These are phyloP conservation scores for Allobates femoralis DNA, from an alignment of 2,797 vertebrate genomes.

Conservation along the genomic window DNA sequence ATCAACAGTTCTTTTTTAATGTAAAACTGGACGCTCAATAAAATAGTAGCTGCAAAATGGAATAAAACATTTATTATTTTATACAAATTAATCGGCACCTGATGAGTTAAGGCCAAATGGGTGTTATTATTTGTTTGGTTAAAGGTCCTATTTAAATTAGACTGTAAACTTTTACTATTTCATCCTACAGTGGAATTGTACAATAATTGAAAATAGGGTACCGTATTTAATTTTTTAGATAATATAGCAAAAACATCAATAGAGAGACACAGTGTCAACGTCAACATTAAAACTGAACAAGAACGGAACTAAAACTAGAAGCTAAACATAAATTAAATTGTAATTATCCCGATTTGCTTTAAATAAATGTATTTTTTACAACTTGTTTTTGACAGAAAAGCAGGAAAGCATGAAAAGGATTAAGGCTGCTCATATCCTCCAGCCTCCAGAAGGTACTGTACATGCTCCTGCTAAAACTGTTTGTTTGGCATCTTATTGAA, in stretches of 20 bases:
- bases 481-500: slow-evolving; percentile 30
- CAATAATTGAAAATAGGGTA: not conserved
- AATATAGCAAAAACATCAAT: not conserved
- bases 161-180: not conserved
- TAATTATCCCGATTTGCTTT: slow-evolving; percentile 22
- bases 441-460: slow-evolving; percentile 25
- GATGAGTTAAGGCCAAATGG: too few species aligned
- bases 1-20: too few species aligned
- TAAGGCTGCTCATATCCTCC: not conserved
- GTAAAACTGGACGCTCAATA: too few species aligned
- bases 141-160: too few species aligned
- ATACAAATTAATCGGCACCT: too few species aligned
- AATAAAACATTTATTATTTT: too few species aligned
- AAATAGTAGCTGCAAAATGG: too few species aligned
- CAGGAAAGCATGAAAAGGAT: slow-evolving; percentile 21
- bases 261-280: not conserved
- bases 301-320: not conserved
- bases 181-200: too few species aligned
- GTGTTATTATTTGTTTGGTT: too few species aligned
- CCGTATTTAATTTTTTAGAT: not conserved
- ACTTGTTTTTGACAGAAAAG: slow-evolving; percentile 29
- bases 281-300: not conserved
- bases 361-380: slow-evolving; percentile 20
- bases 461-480: slow-evolving; percentile 22
- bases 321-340: slow-evolving; percentile 24